Conservation (phyloP, 2,888 invertebrate genomes). For the Hydropsyche betteni region DNA sequence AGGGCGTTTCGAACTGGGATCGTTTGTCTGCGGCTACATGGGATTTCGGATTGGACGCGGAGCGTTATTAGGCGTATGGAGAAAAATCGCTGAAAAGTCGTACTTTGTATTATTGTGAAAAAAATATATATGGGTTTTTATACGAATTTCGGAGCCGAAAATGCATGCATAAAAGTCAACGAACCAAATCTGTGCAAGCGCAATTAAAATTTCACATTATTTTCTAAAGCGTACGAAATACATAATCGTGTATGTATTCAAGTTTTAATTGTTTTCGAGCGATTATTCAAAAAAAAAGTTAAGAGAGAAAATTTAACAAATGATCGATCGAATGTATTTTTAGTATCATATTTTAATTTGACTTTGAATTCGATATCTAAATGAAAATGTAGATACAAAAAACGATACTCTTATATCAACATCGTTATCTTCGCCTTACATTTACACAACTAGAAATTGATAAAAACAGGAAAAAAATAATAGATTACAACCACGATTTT, state of each 20-base stretch:
- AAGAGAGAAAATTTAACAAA: too few relatives aligned
- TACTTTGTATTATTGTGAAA: background rate
- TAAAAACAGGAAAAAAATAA: too few relatives aligned
- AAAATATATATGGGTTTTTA: background rate
- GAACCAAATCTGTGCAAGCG: slow-evolving; percentile 19
- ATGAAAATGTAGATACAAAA: too few relatives aligned
- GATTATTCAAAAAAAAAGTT: too few relatives aligned
- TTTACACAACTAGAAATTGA: too few relatives aligned
- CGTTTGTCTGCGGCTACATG: background rate
- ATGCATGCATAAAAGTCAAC: slow-evolving; percentile 16
- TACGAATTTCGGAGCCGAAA: background rate
- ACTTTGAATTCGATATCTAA: too few relatives aligned
- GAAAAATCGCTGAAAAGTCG: background rate
- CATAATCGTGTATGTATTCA: slow-evolving; percentile 2
- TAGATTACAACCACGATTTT: too few relatives aligned
- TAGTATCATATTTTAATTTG: too few relatives aligned
- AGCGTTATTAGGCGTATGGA: background rate
- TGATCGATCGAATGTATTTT: too few relatives aligned
- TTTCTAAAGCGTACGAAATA: background rate
- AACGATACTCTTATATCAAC: too few relatives aligned
- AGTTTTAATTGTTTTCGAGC: background rate
- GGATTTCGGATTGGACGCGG: background rate
- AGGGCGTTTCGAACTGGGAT: background rate
- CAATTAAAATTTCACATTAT: slow-evolving; percentile 10
- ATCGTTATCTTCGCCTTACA: too few relatives aligned